A percentile compares a stretch with the other conserved stretches of the same genome.
Conservation (phyloP, 2,797 vertebrate genomes). For the Delichon dasypus region DNA sequence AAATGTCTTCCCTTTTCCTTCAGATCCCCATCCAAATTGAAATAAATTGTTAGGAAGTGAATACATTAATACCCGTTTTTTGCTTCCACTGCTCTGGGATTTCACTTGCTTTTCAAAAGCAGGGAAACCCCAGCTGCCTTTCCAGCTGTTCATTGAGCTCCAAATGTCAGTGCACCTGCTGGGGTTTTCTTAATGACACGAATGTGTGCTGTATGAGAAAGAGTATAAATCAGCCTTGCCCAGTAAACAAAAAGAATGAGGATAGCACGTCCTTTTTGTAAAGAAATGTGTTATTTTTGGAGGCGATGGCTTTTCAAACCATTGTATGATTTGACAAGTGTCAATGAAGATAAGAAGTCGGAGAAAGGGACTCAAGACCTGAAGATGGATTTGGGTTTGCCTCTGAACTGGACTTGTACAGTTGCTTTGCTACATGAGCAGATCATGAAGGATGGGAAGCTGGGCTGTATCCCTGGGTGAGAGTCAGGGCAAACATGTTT, state of each 20-base stretch:
- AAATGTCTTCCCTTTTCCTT: not conserved
- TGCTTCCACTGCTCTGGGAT: constrained; percentile 4
- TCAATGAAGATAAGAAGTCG: not conserved
- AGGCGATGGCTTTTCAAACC: not conserved
- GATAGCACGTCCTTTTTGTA: not conserved
- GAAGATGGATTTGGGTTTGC: not conserved
- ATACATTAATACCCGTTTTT: not conserved
- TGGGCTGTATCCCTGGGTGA: not conserved
- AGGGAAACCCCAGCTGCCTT: constrained; percentile 33
- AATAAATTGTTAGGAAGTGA: not conserved
- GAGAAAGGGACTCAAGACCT: not conserved
- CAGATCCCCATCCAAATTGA: not conserved
- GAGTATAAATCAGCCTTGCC: not conserved
- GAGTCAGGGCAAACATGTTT: not conserved
- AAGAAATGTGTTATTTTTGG: not conserved
- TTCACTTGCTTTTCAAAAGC: constrained; percentile 5
- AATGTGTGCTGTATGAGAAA: not conserved
- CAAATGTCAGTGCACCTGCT: constrained; percentile 38
- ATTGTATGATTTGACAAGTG: not conserved
- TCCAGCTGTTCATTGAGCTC: constrained; percentile 29
- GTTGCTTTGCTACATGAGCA: not conserved
- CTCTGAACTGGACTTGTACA: not conserved
- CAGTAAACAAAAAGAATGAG: not conserved
- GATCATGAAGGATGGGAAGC: not conserved
- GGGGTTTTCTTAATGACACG: not conserved